Conservation (phyloP, 2,113 vertebrate genomes). For the Acanthochromis polyacanthus region DNA sequence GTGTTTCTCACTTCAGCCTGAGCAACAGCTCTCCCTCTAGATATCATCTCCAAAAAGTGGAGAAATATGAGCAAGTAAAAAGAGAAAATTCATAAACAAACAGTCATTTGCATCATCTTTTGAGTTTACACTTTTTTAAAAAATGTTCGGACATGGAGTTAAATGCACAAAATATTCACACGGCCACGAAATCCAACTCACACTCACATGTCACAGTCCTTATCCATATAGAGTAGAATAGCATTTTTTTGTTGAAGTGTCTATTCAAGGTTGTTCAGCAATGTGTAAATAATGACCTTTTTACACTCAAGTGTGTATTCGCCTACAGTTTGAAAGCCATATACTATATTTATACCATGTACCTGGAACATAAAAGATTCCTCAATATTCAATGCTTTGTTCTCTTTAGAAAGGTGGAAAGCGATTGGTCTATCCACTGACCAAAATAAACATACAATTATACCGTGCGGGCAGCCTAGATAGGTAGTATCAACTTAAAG, state of each 20-base stretch:
- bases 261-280: conserved; percentile 30
- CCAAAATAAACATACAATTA: background rate
- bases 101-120: background rate
- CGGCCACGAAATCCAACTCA: background rate
- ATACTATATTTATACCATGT: background rate
- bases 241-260: conserved; percentile 1
- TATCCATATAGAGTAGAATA: conserved; percentile 4
- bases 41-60: background rate
- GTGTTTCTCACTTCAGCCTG: background rate
- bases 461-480: background rate
- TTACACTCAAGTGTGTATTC: conserved; percentile 6
- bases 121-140: background rate
- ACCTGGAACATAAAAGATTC: background rate
- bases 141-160: background rate
- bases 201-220: background rate
- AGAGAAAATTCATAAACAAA: background rate
- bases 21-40: background rate
- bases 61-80: background rate
- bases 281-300: conserved; percentile 9
- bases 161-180: conserved; percentile 14
- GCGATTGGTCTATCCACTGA: background rate
- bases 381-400: conserved; percentile 20
- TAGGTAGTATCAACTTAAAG: background rate
- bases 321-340: conserved; percentile 1
- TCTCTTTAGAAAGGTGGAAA: background rate